Conservation (phyloP, 2,113 vertebrate genomes). For the Gambusia affinis region DNA sequence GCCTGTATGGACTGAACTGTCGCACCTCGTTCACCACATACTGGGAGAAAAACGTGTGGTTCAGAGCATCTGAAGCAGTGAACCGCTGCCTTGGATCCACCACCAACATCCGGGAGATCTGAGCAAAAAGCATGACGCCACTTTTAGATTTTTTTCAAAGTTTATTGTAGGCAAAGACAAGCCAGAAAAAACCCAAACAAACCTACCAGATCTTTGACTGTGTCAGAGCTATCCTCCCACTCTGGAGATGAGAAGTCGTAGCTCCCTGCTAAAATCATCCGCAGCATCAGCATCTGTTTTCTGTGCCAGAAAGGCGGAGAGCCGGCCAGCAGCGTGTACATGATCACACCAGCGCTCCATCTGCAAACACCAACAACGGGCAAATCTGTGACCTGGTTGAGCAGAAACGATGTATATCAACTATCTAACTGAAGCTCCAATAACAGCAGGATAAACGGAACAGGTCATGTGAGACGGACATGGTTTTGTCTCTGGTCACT, state of each 20-base stretch:
- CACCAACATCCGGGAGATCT: constrained; percentile 93
- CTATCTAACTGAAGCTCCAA: background rate
- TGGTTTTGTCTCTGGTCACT: constrained; percentile 60
- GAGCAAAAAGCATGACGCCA: background rate
- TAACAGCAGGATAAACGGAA: background rate
- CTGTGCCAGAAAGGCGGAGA: constrained; percentile 99
- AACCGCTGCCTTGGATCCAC: constrained; percentile 86
- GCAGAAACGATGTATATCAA: background rate
- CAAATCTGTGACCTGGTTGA: background rate
- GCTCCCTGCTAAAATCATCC: constrained; percentile 91
- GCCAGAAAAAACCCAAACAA: background rate
- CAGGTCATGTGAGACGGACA: background rate
- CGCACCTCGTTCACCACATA: constrained; percentile 92
- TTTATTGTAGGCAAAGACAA: too few species aligned
- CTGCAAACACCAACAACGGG: constrained; percentile 65
- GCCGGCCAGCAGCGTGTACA: constrained; percentile 96
- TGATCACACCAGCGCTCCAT: constrained; percentile 97
- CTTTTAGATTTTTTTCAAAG: background rate
- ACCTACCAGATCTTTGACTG: constrained; percentile 92
- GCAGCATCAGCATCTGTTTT: constrained; percentile 98
- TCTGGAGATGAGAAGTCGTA: constrained; percentile 92
- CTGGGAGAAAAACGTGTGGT: constrained; percentile 96
- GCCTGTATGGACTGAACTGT: constrained; percentile 91
- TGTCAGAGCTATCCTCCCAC: constrained; percentile 96
- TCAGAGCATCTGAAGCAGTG: constrained; percentile 85